Percentiles rank a stretch among this genome's conserved stretches.
These are phyloP conservation scores for Eilema depressum DNA, from an alignment of 2,888 invertebrate species.

Conservation along the genomic window DNA sequence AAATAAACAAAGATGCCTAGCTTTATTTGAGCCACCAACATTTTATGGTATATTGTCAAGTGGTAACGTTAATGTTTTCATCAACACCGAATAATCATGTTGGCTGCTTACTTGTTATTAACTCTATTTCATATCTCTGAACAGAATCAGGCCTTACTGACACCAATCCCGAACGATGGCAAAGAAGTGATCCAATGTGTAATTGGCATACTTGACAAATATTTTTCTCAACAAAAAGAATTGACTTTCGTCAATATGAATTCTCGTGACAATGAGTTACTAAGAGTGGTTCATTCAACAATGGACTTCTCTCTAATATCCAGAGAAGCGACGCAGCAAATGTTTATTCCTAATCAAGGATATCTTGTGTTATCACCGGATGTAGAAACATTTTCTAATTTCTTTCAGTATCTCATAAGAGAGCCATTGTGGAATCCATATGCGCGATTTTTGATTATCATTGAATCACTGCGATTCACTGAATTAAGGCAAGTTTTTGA, in stretches of 20 bases:
- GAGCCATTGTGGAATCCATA: constrained; percentile 64
- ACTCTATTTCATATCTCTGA: background rate
- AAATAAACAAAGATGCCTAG: background rate
- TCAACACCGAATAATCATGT: constrained; percentile 2
- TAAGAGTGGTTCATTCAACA: constrained; percentile 29
- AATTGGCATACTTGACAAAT: constrained; percentile 27
- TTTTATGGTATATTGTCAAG: background rate
- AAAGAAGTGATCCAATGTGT: constrained; percentile 25
- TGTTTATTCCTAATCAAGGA: constrained; percentile 33
- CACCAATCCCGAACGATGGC: background rate
- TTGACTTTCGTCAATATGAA: constrained; percentile 38
- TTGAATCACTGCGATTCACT: constrained; percentile 41
- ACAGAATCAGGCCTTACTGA: background rate
- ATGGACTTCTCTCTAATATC: constrained; percentile 23
- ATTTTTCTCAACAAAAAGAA: constrained; percentile 31
- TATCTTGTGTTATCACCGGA: constrained; percentile 25
- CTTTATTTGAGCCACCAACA: background rate
- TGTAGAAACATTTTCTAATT: background rate
- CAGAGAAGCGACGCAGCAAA: constrained; percentile 19
- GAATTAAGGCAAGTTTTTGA: constrained; percentile 59
- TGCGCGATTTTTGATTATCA: constrained; percentile 57
- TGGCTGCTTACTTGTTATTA: background rate
- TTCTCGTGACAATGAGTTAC: constrained; percentile 19
- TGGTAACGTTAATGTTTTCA: background rate
- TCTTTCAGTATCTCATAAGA: constrained; percentile 37